A percentile compares a stretch with the other conserved stretches of the same genome.
These are phyloP conservation scores for Mesorhabditis sp. DNA, from an alignment of 2,888 invertebrate species.

Conservation along the genomic window DNA sequence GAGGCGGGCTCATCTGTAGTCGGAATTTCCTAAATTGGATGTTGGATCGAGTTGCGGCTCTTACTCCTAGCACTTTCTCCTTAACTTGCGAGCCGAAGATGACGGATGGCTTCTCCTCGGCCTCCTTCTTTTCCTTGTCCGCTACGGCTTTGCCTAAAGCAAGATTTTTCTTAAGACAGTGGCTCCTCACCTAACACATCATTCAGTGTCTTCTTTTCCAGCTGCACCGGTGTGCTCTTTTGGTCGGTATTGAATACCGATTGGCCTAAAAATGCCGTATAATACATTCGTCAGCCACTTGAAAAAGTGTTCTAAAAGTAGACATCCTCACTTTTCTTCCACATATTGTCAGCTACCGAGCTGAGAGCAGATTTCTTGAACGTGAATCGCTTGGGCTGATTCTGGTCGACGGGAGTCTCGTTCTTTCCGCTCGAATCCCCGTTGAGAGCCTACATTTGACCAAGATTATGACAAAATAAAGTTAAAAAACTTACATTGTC, in stretches of 20 bases:
- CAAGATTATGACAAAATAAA: neutral
- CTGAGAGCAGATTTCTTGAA: constrained; percentile 30
- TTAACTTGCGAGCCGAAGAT: constrained; percentile 34
- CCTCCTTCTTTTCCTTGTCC: constrained; percentile 7
- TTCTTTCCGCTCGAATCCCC: constrained; percentile 2
- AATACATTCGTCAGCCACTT: neutral
- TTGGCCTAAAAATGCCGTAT: constrained; percentile 20
- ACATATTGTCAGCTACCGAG: constrained; percentile 30
- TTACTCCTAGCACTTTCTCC: constrained; percentile 23
- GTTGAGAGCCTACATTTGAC: neutral
- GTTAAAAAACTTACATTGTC: neutral
- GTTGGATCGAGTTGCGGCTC: neutral
- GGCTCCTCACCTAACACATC: constrained; percentile 20
- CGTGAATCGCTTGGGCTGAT: neutral
- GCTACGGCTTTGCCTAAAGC: constrained; percentile 10
- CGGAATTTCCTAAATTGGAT: neutral
- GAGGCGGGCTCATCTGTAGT: neutral
- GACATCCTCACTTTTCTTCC: constrained; percentile 27
- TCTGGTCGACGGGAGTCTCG: neutral
- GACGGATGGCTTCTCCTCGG: constrained; percentile 14
- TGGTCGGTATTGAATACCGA: constrained; percentile 21
- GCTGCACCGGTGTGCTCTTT: constrained; percentile 16
- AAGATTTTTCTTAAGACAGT: constrained; percentile 10
- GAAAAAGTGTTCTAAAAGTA: neutral
- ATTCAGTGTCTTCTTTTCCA: constrained; percentile 30